These are phyloP conservation scores for Brenthis hecate DNA, from an alignment of 2,888 invertebrate species.

Conservation along the genomic window DNA sequence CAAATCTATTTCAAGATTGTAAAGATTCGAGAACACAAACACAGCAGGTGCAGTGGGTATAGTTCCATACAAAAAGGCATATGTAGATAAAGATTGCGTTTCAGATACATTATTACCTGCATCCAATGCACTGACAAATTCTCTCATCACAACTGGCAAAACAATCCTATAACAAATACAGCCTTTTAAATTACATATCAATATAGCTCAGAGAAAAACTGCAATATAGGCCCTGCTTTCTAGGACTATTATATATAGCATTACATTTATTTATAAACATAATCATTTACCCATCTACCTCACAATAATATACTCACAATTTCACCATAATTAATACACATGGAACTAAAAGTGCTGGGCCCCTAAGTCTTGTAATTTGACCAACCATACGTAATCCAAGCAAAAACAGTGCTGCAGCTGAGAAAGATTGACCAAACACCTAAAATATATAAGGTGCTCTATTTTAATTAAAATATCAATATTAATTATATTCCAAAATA, in stretches of 20 bases:
- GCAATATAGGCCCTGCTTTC: too few species aligned
- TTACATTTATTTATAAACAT: too few species aligned
- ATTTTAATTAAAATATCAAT: not conserved
- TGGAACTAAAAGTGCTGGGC: constrained; percentile 90
- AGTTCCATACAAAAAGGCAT: constrained; percentile 97
- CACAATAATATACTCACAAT: constrained; percentile 81
- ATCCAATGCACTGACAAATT: constrained; percentile 89
- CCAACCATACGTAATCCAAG: constrained; percentile 96
- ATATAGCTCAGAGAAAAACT: not conserved
- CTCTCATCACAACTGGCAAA: constrained; percentile 92
- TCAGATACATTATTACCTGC: constrained; percentile 87
- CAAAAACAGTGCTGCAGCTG: constrained; percentile 94
- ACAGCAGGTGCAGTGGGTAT: constrained; percentile 98
- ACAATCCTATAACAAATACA: constrained; percentile 82
- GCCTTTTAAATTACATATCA: too few species aligned
- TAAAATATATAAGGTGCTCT: constrained; percentile 45
- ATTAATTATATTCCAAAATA: not conserved
- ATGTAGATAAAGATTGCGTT: constrained; percentile 92
- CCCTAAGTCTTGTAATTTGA: constrained; percentile 89
- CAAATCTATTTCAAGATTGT: constrained; percentile 92
- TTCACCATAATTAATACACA: constrained; percentile 94
- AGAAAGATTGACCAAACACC: constrained; percentile 93
- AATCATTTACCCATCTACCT: too few species aligned
- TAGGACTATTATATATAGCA: too few species aligned
- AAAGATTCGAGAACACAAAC: constrained; percentile 95